These are phyloP conservation scores for Neodontobutis hainanensis DNA, from an alignment of 2,113 vertebrate genomes.

Conservation along the genomic window DNA sequence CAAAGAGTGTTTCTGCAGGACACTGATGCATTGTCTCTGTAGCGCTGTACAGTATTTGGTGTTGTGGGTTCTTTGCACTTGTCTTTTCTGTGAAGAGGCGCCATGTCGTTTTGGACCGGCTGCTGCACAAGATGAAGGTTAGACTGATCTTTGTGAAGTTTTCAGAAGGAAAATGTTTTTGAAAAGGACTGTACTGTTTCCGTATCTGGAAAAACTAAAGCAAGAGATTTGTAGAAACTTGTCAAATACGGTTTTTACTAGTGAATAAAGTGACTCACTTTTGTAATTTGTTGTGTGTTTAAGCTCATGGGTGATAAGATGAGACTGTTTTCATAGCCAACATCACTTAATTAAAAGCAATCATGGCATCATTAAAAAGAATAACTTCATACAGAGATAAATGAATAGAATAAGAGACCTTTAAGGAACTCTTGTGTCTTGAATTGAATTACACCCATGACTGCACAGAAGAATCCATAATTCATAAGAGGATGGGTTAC, in stretches of 20 bases:
- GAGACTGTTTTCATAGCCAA: not conserved
- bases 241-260: slow-evolving; percentile 45
- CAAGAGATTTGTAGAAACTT: not conserved
- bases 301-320: not conserved
- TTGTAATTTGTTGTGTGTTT: slow-evolving; percentile 21
- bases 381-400: too few relatives aligned
- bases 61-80: slow-evolving; percentile 45
- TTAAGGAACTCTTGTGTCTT: slow-evolving; percentile 1
- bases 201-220: slow-evolving; percentile 11
- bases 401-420: not conserved
- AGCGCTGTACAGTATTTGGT: slow-evolving; percentile 28
- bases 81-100: slow-evolving; percentile 18
- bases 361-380: not conserved
- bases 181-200: slow-evolving; percentile 15
- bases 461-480: slow-evolving; percentile 11
- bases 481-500: slow-evolving; percentile 7
- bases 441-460: slow-evolving; percentile 4
- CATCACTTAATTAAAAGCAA: not conserved
- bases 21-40: slow-evolving; percentile 31
- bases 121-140: slow-evolving; percentile 18
- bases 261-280: slow-evolving; percentile 51
- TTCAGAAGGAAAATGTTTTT: slow-evolving; percentile 25
- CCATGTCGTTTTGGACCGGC: slow-evolving; percentile 6
- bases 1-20: slow-evolving; percentile 6
- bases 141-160: slow-evolving; percentile 4